These are phyloP conservation scores for Peucedramus taeniatus DNA, from an alignment of 2,113 vertebrate species.

Conservation along the genomic window DNA sequence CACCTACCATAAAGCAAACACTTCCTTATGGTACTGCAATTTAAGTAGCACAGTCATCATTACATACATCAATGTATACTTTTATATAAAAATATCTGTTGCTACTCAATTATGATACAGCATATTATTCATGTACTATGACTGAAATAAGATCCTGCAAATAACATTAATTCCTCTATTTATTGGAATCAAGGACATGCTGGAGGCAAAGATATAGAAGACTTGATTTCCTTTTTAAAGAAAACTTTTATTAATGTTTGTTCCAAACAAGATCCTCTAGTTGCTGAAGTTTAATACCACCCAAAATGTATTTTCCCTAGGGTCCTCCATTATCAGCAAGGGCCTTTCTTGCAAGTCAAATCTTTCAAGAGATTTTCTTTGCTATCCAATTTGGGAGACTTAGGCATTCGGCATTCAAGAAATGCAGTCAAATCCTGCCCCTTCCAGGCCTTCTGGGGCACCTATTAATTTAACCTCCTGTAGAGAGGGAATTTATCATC, in stretches of 20 bases:
- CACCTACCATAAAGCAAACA: not conserved
- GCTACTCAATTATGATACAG: not conserved
- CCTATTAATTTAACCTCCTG: conserved; percentile 44
- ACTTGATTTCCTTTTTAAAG: not conserved
- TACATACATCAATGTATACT: not conserved
- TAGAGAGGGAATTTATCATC: conserved; percentile 18
- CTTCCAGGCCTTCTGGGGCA: conserved; percentile 8
- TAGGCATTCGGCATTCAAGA: not conserved
- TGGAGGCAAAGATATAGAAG: not conserved
- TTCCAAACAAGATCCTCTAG: not conserved
- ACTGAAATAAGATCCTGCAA: not conserved
- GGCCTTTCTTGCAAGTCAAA: not conserved
- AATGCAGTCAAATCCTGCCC: conserved; percentile 34
- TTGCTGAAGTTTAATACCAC: not conserved
- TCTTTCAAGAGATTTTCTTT: not conserved
- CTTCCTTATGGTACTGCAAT: not conserved
- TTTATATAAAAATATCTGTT: not conserved
- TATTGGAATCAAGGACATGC: not conserved
- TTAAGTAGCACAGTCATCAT: not conserved
- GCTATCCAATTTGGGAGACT: not conserved
- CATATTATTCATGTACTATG: not conserved
- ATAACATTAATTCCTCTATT: not conserved
- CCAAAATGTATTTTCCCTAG: not conserved
- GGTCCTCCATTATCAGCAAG: not conserved
- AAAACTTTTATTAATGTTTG: not conserved